Evolutionary conservation across 2,888 invertebrate species (phyloP).

Genomic region (Pasiphila rectangulata): DNA sequence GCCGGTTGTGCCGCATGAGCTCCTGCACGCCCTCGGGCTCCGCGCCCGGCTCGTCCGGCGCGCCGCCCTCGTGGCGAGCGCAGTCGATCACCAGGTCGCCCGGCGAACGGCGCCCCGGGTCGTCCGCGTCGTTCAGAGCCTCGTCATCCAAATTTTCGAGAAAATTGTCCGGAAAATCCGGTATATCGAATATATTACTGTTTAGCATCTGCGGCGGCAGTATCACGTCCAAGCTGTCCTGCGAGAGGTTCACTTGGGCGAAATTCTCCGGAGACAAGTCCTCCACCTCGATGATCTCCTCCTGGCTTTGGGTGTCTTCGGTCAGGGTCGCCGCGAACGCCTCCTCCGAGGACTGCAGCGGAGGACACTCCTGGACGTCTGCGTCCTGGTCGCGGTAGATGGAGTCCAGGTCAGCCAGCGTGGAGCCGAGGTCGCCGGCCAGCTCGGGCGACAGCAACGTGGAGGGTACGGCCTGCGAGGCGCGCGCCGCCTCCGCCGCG

Average conservation of each 20-base stretch:
- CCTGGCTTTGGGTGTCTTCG: constrained; percentile 3
- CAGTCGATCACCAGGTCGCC: constrained; percentile 12
- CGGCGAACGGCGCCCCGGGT: constrained; percentile 6
- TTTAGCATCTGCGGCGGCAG: constrained; percentile 32
- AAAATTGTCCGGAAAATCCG: constrained; percentile 33
- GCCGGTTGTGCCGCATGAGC: background rate
- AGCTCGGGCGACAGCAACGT: constrained; percentile 48
- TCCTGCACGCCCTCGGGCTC: background rate
- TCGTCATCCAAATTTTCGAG: constrained; percentile 32
- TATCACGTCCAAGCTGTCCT: constrained; percentile 19
- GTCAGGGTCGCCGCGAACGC: background rate
- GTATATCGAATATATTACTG: constrained; percentile 31
- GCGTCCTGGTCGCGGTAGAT: constrained; percentile 52
- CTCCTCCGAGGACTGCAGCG: background rate
- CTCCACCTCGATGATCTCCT: constrained; percentile 13
- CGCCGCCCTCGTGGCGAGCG: background rate
- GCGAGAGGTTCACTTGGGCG: constrained; percentile 12
- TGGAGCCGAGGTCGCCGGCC: constrained; percentile 48
- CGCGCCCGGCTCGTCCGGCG: background rate
- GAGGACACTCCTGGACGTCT: constrained; percentile 2
- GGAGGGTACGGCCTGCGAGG: constrained; percentile 89
- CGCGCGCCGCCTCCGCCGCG: constrained; percentile 66
- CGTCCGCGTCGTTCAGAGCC: constrained; percentile 10
- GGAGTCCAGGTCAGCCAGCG: constrained; percentile 55
- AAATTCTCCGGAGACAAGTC: constrained; percentile 15